Evolutionary conservation across 1,140 invertebrate species (phyloP).

Genomic region (Mycetomoellerius zeteki): DNA sequence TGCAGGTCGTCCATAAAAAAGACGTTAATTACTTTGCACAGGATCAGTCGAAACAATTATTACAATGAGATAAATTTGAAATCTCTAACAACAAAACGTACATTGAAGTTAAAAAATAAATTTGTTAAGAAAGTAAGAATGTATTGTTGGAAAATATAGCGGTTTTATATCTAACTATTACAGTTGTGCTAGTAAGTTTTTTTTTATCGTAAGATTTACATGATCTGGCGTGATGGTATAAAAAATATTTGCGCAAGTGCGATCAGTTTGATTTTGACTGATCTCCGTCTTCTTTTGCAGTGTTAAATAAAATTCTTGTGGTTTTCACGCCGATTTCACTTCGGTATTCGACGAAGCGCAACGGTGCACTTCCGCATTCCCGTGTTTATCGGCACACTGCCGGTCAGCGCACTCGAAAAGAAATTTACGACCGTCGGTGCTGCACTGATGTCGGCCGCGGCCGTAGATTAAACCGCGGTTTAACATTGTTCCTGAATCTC

Average conservation of each 20-base stretch:
- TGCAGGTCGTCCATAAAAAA: constrained; percentile 15
- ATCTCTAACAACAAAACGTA: neutral
- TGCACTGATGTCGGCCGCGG: constrained; percentile 20
- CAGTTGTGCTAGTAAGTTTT: neutral
- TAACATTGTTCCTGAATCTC: constrained; percentile 64
- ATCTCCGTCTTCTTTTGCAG: constrained; percentile 54
- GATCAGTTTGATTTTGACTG: neutral
- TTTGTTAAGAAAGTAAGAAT: neutral
- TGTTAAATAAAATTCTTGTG: constrained; percentile 76
- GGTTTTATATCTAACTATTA: neutral
- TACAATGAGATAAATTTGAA: neutral
- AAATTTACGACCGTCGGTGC: constrained; percentile 70
- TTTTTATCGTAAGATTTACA: neutral
- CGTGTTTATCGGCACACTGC: constrained; percentile 69
- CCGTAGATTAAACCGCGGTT: constrained; percentile 66
- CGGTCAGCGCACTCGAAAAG: constrained; percentile 72
- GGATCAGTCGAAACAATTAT: neutral
- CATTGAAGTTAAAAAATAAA: neutral
- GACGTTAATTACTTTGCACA: neutral
- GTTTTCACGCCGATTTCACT: constrained; percentile 78
- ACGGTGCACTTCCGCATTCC: constrained; percentile 73
- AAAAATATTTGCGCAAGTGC: neutral
- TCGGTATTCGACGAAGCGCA: constrained; percentile 71
- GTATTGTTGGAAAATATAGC: neutral
- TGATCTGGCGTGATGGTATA: neutral